Evolutionary conservation across 2,797 vertebrate species (phyloP).

Genomic region (Pipistrellus nathusii): DNA sequence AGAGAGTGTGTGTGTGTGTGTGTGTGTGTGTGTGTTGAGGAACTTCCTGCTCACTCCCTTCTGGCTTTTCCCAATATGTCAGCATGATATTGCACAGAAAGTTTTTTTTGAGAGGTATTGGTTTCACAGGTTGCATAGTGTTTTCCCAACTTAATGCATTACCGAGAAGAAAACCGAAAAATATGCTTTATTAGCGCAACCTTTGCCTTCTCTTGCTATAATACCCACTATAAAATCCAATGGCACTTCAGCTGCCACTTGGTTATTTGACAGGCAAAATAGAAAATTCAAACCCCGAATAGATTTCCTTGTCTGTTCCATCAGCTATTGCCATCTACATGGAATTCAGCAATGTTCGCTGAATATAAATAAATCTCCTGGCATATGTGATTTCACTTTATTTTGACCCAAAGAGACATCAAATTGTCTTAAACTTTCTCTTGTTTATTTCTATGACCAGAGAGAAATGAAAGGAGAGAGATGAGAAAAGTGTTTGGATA

Average conservation of each 20-base stretch:
- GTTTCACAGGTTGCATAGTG: not conserved
- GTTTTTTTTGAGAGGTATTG: not conserved
- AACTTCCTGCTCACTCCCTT: not conserved
- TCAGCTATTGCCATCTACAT: not conserved
- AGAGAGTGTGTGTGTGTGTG: not conserved
- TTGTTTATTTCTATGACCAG: slow-evolving; percentile 13
- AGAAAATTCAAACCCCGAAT: not conserved
- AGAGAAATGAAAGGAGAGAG: not conserved
- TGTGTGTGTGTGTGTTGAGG: not conserved
- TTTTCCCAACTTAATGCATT: slow-evolving; percentile 39
- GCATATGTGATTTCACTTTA: not conserved
- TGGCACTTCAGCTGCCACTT: not conserved
- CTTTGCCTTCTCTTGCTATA: slow-evolving; percentile 18
- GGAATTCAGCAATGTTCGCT: not conserved
- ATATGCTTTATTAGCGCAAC: slow-evolving; percentile 26
- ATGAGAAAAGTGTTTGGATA: not conserved
- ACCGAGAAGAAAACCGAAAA: slow-evolving; percentile 59
- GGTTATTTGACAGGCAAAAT: slow-evolving; percentile 42
- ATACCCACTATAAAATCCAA: slow-evolving; percentile 7
- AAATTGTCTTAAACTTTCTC: not conserved
- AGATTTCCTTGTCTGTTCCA: not conserved
- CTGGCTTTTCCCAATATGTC: not conserved
- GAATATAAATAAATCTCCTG: not conserved
- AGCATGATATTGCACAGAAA: slow-evolving; percentile 54
- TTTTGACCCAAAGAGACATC: not conserved